phyloP scores from a whole-genome alignment of 2,888 invertebrate genomes.

The Tinea semifulvella region DNA sequence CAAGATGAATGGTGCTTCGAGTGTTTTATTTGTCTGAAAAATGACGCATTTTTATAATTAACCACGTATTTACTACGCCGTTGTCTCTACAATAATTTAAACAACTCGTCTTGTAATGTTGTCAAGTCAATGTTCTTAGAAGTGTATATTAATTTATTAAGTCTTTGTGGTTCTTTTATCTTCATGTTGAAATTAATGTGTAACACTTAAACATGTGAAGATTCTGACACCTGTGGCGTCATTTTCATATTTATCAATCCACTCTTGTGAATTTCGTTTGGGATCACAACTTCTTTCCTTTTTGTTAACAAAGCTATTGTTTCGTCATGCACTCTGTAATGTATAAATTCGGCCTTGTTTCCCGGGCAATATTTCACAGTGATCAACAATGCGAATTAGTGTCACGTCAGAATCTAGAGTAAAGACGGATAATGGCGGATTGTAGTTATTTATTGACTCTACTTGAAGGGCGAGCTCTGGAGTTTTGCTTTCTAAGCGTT shows the following conservation, averaged over 20 bases:
- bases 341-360: slow-evolving; percentile 1
- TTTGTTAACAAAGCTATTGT: slow-evolving; percentile 1
- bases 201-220: too few species aligned
- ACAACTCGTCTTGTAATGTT: background rate
- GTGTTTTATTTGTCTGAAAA: slow-evolving; percentile 34
- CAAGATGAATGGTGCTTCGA: slow-evolving; percentile 23
- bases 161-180: background rate
- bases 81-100: background rate
- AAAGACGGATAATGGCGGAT: slow-evolving; percentile 43
- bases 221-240: too few species aligned
- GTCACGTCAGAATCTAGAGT: slow-evolving; percentile 38
- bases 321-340: background rate
- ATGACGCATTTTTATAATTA: slow-evolving; percentile 30
- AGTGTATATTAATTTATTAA: background rate
- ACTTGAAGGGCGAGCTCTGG: slow-evolving; percentile 30
- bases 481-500: slow-evolving; percentile 49
- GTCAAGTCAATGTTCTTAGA: slow-evolving; percentile 1
- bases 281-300: background rate
- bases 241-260: too few species aligned
- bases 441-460: slow-evolving; percentile 36
- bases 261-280: too few species aligned
- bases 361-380: slow-evolving; percentile 29
- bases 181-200: background rate
- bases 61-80: slow-evolving; percentile 15
- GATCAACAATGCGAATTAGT: slow-evolving; percentile 39